phyloP scores from a whole-genome alignment of 1,140 invertebrate species.

The Choristoneura fumiferana region DNA sequence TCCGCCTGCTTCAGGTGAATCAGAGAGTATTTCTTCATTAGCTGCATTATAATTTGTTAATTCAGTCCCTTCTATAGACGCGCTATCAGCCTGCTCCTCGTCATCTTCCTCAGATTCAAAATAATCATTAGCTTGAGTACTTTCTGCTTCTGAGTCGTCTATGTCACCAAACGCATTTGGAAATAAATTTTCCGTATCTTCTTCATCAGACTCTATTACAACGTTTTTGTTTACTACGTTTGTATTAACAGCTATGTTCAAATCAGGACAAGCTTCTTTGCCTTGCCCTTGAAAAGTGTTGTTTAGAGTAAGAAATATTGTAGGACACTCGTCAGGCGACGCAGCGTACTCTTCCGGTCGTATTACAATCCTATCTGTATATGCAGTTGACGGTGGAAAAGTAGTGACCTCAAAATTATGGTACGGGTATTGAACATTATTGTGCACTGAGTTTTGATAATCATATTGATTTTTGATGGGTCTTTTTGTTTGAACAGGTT shows the following conservation, averaged over 20 bases:
- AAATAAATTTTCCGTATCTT: slow-evolving; percentile 54
- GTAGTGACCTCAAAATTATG: slow-evolving; percentile 59
- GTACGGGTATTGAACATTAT: slow-evolving; percentile 36
- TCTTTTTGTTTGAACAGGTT: slow-evolving; percentile 44
- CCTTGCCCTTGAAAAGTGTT: slow-evolving; percentile 72
- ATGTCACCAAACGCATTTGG: slow-evolving; percentile 50
- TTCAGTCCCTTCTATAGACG: slow-evolving; percentile 52
- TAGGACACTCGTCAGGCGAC: slow-evolving; percentile 62
- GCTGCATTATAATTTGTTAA: slow-evolving; percentile 58
- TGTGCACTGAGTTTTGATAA: slow-evolving; percentile 46
- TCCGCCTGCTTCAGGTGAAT: slow-evolving; percentile 26
- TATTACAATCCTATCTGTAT: slow-evolving; percentile 69
- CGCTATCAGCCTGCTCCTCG: slow-evolving; percentile 44
- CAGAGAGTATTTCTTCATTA: slow-evolving; percentile 22
- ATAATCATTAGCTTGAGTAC: slow-evolving; percentile 51
- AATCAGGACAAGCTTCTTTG: slow-evolving; percentile 71
- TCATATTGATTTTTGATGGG: slow-evolving; percentile 48
- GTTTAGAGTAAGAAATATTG: slow-evolving; percentile 66
- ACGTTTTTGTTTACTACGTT: slow-evolving; percentile 71
- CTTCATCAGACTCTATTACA: slow-evolving; percentile 60
- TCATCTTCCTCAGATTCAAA: slow-evolving; percentile 54
- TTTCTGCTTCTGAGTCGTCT: slow-evolving; percentile 38
- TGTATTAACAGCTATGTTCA: slow-evolving; percentile 71
- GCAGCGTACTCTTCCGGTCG: slow-evolving; percentile 67
- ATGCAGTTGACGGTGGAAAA: slow-evolving; percentile 52